These are phyloP conservation scores for Sebastes matsubarae DNA, from an alignment of 2,797 vertebrate species.

Conservation along the genomic window DNA sequence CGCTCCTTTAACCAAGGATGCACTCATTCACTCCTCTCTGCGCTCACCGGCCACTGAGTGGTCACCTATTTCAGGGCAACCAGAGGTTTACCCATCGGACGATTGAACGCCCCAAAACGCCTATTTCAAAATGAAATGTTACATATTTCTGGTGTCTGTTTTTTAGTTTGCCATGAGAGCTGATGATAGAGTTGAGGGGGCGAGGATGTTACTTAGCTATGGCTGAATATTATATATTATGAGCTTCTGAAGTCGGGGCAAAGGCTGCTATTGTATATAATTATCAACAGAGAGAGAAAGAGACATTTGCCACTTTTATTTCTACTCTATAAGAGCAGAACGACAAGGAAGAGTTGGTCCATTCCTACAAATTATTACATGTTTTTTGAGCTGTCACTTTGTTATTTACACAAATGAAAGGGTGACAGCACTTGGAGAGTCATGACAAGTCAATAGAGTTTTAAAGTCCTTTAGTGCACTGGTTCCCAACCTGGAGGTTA, in stretches of 20 bases:
- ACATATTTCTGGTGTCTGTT: constrained; percentile 22
- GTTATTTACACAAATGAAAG: not conserved
- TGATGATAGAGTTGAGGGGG: constrained; percentile 19
- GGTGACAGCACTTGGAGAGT: not conserved
- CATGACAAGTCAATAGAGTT: not conserved
- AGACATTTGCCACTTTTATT: constrained; percentile 9
- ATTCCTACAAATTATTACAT: not conserved
- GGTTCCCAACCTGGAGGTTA: too few species aligned
- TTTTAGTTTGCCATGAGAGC: constrained; percentile 43
- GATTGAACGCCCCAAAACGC: constrained; percentile 46
- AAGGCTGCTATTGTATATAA: constrained; percentile 55
- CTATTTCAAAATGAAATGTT: constrained; percentile 66
- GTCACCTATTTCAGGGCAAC: constrained; percentile 60
- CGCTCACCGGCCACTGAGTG: constrained; percentile 78
- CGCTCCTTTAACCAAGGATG: constrained; percentile 44
- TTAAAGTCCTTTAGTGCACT: not conserved
- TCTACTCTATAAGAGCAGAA: constrained; percentile 5
- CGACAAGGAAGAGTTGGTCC: not conserved
- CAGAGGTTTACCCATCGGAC: constrained; percentile 37
- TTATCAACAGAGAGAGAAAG: not conserved
- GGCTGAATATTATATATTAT: constrained; percentile 39
- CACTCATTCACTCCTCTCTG: constrained; percentile 52
- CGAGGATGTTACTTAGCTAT: constrained; percentile 35
- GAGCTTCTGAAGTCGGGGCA: constrained; percentile 16
- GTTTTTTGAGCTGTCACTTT: not conserved